Evolutionary conservation across 2,113 vertebrate genomes (phyloP).

Genomic region (Puntigrus tetrazona): DNA sequence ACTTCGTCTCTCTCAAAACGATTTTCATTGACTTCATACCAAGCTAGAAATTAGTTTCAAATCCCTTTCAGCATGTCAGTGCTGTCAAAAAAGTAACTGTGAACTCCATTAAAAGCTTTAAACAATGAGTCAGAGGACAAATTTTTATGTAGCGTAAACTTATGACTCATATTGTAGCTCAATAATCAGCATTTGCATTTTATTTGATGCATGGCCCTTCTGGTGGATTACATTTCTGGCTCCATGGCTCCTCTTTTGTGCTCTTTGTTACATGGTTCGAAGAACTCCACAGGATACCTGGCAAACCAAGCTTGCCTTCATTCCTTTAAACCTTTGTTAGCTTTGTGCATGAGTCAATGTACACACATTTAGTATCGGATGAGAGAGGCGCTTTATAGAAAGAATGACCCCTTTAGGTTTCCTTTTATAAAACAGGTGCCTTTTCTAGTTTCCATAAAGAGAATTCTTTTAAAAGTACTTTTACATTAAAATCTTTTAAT

Average conservation of each 20-base stretch:
- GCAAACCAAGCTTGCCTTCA: slow-evolving; percentile 25
- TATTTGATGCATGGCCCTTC: slow-evolving; percentile 14
- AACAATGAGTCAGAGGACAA: slow-evolving; percentile 43
- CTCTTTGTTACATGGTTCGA: slow-evolving; percentile 35
- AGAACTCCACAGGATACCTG: slow-evolving; percentile 33
- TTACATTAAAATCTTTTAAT: background rate
- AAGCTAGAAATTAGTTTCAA: slow-evolving; percentile 37
- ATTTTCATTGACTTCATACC: slow-evolving; percentile 23
- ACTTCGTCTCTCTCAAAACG: slow-evolving; percentile 9
- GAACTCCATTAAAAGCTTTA: slow-evolving; percentile 39
- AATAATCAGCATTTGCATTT: slow-evolving; percentile 44
- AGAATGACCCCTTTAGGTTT: slow-evolving; percentile 2
- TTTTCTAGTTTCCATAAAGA: background rate
- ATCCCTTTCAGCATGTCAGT: slow-evolving; percentile 10
- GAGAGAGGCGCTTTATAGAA: background rate
- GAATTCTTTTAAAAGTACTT: background rate
- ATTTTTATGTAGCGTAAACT: slow-evolving; percentile 45
- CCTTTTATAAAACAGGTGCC: background rate
- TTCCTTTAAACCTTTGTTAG: slow-evolving; percentile 34
- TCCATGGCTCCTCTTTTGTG: slow-evolving; percentile 7
- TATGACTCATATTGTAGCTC: slow-evolving; percentile 46
- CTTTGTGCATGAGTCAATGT: slow-evolving; percentile 10
- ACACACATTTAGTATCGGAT: slow-evolving; percentile 15
- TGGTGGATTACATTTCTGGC: slow-evolving; percentile 39
- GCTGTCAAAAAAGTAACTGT: slow-evolving; percentile 31